Conservation (phyloP, 2,888 invertebrate species). For the Nomada ferruginata region DNA sequence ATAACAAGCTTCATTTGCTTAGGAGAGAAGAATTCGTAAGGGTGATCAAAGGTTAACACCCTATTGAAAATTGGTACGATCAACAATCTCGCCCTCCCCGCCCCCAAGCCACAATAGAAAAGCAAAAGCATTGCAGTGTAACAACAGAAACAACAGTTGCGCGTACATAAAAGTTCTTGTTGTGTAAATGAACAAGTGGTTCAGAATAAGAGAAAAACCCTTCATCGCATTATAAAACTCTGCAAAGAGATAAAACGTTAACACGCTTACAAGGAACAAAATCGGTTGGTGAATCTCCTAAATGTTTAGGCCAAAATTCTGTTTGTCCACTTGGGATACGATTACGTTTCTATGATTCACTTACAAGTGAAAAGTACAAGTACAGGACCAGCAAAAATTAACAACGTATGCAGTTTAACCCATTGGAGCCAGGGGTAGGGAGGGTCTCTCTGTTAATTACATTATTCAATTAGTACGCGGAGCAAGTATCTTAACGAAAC, state of each 20-base stretch:
- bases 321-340: too few species aligned
- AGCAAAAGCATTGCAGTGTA: background rate
- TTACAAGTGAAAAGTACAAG: conserved; percentile 27
- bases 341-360: too few species aligned
- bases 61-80: background rate
- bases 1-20: background rate
- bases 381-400: conserved; percentile 29
- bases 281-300: too few species aligned
- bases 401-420: conserved; percentile 52
- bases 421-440: conserved; percentile 46
- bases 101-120: background rate
- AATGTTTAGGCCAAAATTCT: too few species aligned
- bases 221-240: background rate
- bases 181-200: too few species aligned
- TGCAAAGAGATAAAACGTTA: background rate
- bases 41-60: background rate
- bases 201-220: too few species aligned
- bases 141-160: background rate
- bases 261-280: too few species aligned
- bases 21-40: background rate
- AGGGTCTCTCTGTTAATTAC: conserved; percentile 58
- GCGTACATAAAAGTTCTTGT: background rate
- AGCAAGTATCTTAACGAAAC: conserved; percentile 32
- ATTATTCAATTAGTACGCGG: conserved; percentile 68
- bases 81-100: background rate